Base-by-base conservation (phyloP, 2,113 vertebrate genomes). In the Erythrocercus mccallii region DNA sequence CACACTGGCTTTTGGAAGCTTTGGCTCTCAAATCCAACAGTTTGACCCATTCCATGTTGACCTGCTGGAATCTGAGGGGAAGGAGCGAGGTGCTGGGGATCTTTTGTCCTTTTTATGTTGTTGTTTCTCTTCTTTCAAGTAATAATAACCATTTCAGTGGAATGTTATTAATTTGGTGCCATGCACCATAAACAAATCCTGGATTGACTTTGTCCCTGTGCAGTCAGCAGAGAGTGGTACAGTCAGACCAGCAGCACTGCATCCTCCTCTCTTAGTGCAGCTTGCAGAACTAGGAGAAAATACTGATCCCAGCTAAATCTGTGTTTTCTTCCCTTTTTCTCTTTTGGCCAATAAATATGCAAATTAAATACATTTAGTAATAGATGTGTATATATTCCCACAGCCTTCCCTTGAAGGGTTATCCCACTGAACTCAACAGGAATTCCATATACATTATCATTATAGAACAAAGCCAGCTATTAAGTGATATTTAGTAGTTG, bases 1-100 rank as follows among this genome's bases (percentile, higher is more conserved):
- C 98, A 69, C 97, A 96, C 86, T 98, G 98, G 98, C 97, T 98
- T 61, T 94, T 98, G 88, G 98, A 98, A 95, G 97, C 98, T 58
- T 58, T 97, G 94, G 98, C 97, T 74, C 94, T 97, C 3, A 98
- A 98, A 66, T 88, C 90, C 70, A 93, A 42, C 4, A 83, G 93
- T 58, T 92, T 88, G 17, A 97, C 97, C 92, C 90, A 45, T 65
- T 98, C 98, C 2, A 62, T 98, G 88, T 83, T 91, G 30, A 95
- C 97, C 61, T 98, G 97, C 83, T 98, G 98, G 98, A 98, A 97
- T 92, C 53, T 95, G 73, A 97, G n/a, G 98, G 98, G 17, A 57
- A 53, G 28, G 61, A 58, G 33, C 0, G 3, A 38, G n/a, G 20
- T 50, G 22, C 45, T 60, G n/a, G 27, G 25, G 15, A 47, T 71